Evolutionary conservation across 2,888 invertebrate genomes (phyloP).

Genomic region (Geotrupes spiniger): DNA sequence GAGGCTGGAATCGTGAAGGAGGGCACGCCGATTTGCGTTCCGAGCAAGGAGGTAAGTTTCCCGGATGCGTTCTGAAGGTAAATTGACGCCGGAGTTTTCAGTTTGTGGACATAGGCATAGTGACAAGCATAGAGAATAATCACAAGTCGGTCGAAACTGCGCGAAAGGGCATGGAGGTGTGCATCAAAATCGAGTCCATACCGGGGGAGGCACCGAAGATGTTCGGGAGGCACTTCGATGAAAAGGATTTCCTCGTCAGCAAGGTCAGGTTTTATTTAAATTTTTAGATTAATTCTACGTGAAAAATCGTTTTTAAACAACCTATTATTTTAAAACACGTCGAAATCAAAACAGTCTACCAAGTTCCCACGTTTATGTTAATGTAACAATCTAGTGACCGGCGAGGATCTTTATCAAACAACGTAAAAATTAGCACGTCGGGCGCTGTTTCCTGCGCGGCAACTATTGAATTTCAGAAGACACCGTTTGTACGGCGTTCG

Average conservation of each 20-base stretch:
- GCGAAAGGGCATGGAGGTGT: conserved; percentile 92
- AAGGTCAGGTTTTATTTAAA: conserved; percentile 62
- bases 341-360: conserved; percentile 3
- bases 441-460: too few relatives aligned
- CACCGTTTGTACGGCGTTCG: too few relatives aligned
- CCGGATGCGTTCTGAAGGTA: neutral
- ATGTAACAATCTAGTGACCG: too few relatives aligned
- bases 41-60: conserved; percentile 85
- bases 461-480: too few relatives aligned
- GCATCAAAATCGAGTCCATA: conserved; percentile 94
- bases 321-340: neutral
- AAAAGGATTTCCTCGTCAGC: conserved; percentile 91
- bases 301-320: neutral
- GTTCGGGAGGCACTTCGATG: conserved; percentile 97
- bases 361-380: conserved; percentile 1
- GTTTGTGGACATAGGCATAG: conserved; percentile 91
- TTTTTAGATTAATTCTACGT: neutral
- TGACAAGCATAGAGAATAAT: conserved; percentile 93
- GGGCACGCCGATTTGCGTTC: conserved; percentile 97
- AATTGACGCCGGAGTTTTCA: conserved; percentile 51
- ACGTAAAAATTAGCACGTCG: too few relatives aligned
- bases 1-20: conserved; percentile 94
- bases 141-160: conserved; percentile 95
- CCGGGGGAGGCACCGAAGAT: conserved; percentile 99
- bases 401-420: too few relatives aligned